Evolutionary conservation across 2,797 vertebrate species (phyloP), one percentile per base, ranked within the genome.

Genomic region (Halcyon badia): DNA sequence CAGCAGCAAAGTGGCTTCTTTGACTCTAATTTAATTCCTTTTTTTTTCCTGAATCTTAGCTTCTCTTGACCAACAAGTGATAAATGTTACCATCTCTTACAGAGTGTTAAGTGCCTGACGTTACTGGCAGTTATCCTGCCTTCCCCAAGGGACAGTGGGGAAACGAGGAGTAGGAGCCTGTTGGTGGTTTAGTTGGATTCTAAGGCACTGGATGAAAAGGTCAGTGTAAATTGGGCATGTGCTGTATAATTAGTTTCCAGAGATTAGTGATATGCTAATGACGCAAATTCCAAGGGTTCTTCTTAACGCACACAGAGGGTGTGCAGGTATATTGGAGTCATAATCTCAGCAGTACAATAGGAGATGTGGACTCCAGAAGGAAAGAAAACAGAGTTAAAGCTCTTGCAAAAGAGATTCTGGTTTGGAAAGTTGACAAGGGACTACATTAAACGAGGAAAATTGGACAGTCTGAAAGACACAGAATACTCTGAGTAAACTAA

Each of bases 221-320:
- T 81, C 72, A n/a, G 39, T 12, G 49, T 18, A 48, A 60, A 49
- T 1, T 26, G 14, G 51, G 58, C 52, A 33, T 62, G 54, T 0
- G 8, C 46, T 69, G 56, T 54, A 28, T 68, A 80, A 71, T 83
- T 81, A 82, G 39, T 72, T 69, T 17, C 71, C 51, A 73, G 61
- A 58, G 91, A 87, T 94, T 77, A 85, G 57, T 14, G 48, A 41
- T 69, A 73, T 64, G 56, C 37, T 89, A 87, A 79, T 83, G 93
- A 56, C 80, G 61, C 68, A 33, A 0, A 84, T 89, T 52, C 62
- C 85, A 33, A 22, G 69, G 35, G 77, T 19, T 69, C 46, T 37
- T 81, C 42, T 76, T 30, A 44, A 44, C 31, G 70, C 72, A 72
- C n/a, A 11, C 65, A 62, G 37, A 78, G 85, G 72, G 31, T 70